These are phyloP conservation scores for Sorex maritimensis DNA, from an alignment of 2,797 vertebrate genomes.

Conservation along the genomic window DNA sequence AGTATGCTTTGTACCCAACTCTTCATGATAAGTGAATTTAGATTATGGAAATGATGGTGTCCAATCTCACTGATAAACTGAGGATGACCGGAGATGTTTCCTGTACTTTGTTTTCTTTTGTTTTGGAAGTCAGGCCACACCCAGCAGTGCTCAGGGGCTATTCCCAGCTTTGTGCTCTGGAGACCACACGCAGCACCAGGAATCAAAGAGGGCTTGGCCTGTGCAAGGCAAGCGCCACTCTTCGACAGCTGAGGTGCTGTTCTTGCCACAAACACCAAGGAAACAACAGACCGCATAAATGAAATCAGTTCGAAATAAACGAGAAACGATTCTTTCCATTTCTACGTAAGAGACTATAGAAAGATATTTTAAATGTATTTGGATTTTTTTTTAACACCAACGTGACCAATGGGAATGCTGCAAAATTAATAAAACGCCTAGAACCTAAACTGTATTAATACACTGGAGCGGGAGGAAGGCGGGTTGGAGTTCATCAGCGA, in stretches of 20 bases:
- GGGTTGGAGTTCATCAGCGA: neutral
- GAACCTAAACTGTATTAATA: constrained; percentile 6
- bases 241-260: neutral
- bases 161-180: too few relatives aligned
- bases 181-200: too few relatives aligned
- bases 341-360: neutral
- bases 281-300: neutral
- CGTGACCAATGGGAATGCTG: neutral
- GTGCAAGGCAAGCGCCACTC: too few relatives aligned
- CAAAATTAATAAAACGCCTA: constrained; percentile 26
- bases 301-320: neutral
- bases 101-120: too few relatives aligned
- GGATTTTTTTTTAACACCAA: neutral
- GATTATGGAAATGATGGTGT: too few relatives aligned
- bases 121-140: too few relatives aligned
- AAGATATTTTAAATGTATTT: neutral
- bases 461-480: neutral
- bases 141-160: too few relatives aligned
- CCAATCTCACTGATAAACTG: neutral
- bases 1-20: neutral
- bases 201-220: too few relatives aligned
- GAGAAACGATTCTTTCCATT: constrained; percentile 12
- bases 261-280: neutral
- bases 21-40: neutral
- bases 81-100: neutral